Evolutionary conservation across 64 coral and sea anemone species (phyloP).

Genomic region (Montipora sp.): DNA sequence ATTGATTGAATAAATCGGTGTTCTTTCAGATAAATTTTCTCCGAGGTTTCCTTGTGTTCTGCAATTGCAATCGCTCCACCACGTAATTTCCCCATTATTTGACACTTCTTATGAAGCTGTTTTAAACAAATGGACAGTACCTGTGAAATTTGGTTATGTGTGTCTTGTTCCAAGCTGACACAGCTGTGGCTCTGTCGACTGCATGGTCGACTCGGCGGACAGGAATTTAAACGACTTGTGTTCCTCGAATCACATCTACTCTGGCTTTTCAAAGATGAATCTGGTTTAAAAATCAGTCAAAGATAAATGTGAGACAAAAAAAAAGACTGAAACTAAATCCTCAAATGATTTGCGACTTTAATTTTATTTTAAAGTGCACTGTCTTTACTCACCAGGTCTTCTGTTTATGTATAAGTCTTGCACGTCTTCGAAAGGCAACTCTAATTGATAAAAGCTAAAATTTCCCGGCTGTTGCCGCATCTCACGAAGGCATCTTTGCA

Average conservation of each 20-base stretch:
- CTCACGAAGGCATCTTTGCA: constrained; percentile 2
- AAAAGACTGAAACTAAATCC: neutral
- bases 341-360: neutral
- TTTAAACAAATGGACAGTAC: neutral
- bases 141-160: constrained; percentile 19
- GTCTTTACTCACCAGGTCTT: neutral
- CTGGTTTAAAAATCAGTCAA: neutral
- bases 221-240: neutral
- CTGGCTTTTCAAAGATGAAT: neutral
- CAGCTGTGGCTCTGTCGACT: constrained; percentile 31
- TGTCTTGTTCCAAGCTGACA: constrained; percentile 4
- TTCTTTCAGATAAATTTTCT: too few relatives aligned
- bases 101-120: too few relatives aligned
- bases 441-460: constrained; percentile 31
- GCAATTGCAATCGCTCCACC: too few relatives aligned
- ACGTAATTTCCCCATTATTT: too few relatives aligned
- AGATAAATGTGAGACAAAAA: too few relatives aligned
- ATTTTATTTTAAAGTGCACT: neutral
- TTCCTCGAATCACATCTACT: too few relatives aligned
- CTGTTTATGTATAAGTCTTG: neutral
- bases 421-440: constrained; percentile 2
- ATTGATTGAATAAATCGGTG: too few relatives aligned
- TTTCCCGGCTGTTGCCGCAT: constrained; percentile 21
- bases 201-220: constrained; percentile 2
- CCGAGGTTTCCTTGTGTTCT: too few relatives aligned